Evolutionary conservation across 2,888 invertebrate species (phyloP), one percentile per base, ranked within the genome.

Genomic region (Octodonta nipae): DNA sequence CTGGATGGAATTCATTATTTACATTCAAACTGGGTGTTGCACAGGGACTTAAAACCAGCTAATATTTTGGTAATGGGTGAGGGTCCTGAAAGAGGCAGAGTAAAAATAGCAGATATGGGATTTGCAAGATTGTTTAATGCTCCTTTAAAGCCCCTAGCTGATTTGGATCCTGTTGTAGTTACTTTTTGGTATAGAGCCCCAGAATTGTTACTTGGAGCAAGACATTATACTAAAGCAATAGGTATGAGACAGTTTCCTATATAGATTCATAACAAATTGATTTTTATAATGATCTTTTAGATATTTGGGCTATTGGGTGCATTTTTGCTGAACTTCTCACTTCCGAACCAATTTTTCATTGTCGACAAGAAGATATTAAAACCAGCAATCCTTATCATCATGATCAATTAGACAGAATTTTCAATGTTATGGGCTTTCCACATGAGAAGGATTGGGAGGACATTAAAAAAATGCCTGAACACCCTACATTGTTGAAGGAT

Each of bases 181-280:
- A 98, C 98, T 43, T 98, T 98, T 66, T 98, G 98, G 95, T 98
- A 98, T 63, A 72, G 98, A 55, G 98, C 98, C 2, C 96, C 96
- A 0, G 98, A 98, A 62, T 61, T 95, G 35, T 64, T 95, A 29
- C 68, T 95, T 13, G 95, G 89, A 12, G 93, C 95, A 15, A 74
- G 95, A 36, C 95, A 95, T 72, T 95, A 95, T 55, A 95, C 95
- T 3, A 95, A 95, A 67, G 95, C 93, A 38, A 95, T 95, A 51
- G 87, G 87, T 86, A 67, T 40, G 28, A 4, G 3, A 6, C 10
- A n/a, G n/a, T n/a, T n/a, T n/a, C n/a, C n/a, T n/a, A n/a, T n/a
- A n/a, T n/a, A n/a, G n/a, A n/a, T n/a, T n/a, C n/a, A n/a, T n/a
- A n/a, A n/a, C n/a, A n/a, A n/a, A n/a, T n/a, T n/a, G n/a, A n/a